A percentile compares a stretch with the other conserved stretches of the same genome.
These are phyloP conservation scores for Phengaris alcon DNA, from an alignment of 2,888 invertebrate genomes.

Conservation along the genomic window DNA sequence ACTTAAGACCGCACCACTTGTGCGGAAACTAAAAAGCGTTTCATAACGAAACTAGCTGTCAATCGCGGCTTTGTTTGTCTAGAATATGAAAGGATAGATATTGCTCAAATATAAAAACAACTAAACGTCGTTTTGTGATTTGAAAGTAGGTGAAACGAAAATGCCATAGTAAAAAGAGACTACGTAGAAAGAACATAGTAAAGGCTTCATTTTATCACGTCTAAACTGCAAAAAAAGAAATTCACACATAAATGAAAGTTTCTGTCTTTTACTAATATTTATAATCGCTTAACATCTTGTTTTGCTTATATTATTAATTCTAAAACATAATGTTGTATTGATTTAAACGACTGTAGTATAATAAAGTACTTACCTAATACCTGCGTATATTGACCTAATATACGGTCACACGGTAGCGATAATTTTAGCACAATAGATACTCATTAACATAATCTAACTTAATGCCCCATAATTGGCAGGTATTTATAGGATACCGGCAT, in stretches of 20 bases:
- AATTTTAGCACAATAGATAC: neutral
- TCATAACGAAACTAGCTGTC: neutral
- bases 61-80: neutral
- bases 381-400: neutral
- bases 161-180: no score
- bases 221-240: no score
- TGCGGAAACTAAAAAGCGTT: neutral
- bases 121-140: no score
- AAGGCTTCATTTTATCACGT: no score
- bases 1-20: neutral
- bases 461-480: neutral
- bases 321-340: neutral
- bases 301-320: no score
- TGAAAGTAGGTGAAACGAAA: no score
- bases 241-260: no score
- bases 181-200: no score
- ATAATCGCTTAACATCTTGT: no score
- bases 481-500: neutral
- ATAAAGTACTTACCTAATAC: neutral
- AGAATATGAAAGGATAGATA: neutral
- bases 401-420: conserved; percentile 3
- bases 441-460: conserved; percentile 24
- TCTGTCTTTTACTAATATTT: no score
- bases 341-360: neutral
- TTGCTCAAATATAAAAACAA: no score